Conservation (phyloP, 1,140 invertebrate genomes). For the Pogonomyrmex barbatus region DNA sequence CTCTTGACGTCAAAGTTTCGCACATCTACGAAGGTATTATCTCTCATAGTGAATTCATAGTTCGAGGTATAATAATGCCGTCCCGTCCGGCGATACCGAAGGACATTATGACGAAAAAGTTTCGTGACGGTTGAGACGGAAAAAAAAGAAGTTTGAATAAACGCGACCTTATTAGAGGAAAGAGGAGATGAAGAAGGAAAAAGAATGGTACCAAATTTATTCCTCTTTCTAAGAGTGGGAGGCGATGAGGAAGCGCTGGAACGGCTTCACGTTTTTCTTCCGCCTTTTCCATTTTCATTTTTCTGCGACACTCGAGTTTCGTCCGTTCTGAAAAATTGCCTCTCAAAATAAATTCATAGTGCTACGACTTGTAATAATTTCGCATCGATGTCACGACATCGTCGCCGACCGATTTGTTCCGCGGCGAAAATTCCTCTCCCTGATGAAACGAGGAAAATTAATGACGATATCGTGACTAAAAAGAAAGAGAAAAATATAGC, state of each 20-base stretch:
- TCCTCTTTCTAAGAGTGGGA: conserved; percentile 36
- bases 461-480: not conserved
- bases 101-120: conserved; percentile 49
- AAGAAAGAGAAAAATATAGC: not conserved
- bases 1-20: conserved; percentile 17
- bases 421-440: not conserved
- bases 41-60: conserved; percentile 55
- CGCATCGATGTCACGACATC: not conserved
- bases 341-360: conserved; percentile 52
- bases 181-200: not conserved
- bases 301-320: conserved; percentile 26
- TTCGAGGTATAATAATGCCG: conserved; percentile 50
- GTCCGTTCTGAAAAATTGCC: conserved; percentile 35
- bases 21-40: conserved; percentile 32
- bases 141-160: conserved; percentile 28
- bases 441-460: conserved; percentile 28
- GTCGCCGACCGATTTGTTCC: not conserved
- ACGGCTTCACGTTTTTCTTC: conserved; percentile 44
- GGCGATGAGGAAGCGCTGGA: not conserved
- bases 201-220: conserved; percentile 51
- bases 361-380: conserved; percentile 53
- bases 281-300: conserved; percentile 40
- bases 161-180: conserved; percentile 16
- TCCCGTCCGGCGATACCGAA: conserved; percentile 19
- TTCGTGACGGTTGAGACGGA: conserved; percentile 18